A percentile compares a stretch with the other conserved stretches of the same genome.
Conservation (phyloP, 2,888 invertebrate species). For the Hemistola chrysoprasaria region DNA sequence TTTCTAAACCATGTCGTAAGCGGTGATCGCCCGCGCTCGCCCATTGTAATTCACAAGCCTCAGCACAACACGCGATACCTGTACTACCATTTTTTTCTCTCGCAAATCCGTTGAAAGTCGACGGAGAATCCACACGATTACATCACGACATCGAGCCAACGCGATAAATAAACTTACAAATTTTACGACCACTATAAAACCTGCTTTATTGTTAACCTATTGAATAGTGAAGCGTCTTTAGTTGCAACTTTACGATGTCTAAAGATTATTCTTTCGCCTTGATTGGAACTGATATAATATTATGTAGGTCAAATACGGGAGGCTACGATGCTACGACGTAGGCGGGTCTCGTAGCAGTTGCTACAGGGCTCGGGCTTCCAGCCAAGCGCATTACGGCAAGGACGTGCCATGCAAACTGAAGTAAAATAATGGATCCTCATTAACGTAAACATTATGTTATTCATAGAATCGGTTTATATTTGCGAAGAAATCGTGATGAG, state of each 20-base stretch:
- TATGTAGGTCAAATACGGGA: slow-evolving; percentile 20
- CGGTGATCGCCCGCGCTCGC: slow-evolving; percentile 61
- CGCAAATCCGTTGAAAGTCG: slow-evolving; percentile 70
- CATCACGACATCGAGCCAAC: slow-evolving; percentile 9
- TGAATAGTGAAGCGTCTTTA: slow-evolving; percentile 7
- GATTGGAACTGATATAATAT: slow-evolving; percentile 13
- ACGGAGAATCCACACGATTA: slow-evolving; percentile 14
- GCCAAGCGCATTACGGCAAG: slow-evolving; percentile 18
- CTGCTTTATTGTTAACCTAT: slow-evolving; percentile 20
- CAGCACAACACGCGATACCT: slow-evolving; percentile 67
- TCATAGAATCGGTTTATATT: slow-evolving; percentile 13
- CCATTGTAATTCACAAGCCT: slow-evolving; percentile 73
- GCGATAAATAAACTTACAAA: slow-evolving; percentile 12
- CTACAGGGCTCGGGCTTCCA: slow-evolving; percentile 16
- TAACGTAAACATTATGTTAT: slow-evolving; percentile 13
- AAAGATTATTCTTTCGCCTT: slow-evolving; percentile 17
- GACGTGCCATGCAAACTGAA: neutral
- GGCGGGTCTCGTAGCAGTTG: slow-evolving; percentile 31
- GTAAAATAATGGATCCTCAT: slow-evolving; percentile 10
- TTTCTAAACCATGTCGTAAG: slow-evolving; percentile 79
- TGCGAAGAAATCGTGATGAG: slow-evolving; percentile 15
- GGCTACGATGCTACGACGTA: slow-evolving; percentile 31
- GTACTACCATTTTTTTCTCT: slow-evolving; percentile 59
- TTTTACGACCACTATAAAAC: slow-evolving; percentile 22
- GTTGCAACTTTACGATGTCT: slow-evolving; percentile 8